Percentiles rank a stretch among this genome's conserved stretches.
Evolutionary conservation across 1,140 invertebrate species (phyloP).

Genomic region (Drosophila biarmipes): DNA sequence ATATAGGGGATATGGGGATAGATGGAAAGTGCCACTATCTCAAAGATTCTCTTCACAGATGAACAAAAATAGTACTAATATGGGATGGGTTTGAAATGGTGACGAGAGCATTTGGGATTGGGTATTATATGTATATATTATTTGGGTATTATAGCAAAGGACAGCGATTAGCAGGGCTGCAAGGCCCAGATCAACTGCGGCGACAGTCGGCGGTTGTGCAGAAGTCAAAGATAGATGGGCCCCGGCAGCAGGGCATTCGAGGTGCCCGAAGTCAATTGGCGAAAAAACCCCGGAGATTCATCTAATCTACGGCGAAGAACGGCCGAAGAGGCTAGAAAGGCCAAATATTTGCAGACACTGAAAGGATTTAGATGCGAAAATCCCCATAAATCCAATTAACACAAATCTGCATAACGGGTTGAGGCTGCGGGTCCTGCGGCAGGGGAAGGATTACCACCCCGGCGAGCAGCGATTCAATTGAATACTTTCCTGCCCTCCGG

Average conservation of each 20-base stretch:
- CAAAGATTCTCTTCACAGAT: too few species aligned
- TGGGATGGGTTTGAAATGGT: too few species aligned
- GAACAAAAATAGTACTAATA: too few species aligned
- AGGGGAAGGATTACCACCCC: constrained; percentile 32
- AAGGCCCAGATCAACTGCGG: constrained; percentile 4
- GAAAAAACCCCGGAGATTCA: constrained; percentile 67
- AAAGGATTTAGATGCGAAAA: constrained; percentile 80
- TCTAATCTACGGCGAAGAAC: constrained; percentile 66
- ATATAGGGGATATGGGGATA: too few species aligned
- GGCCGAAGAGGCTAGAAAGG: constrained; percentile 43
- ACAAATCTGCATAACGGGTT: constrained; percentile 79
- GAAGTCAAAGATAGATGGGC: constrained; percentile 28
- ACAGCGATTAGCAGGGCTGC: background rate
- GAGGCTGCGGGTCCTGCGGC: constrained; percentile 10
- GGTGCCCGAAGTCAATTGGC: constrained; percentile 66
- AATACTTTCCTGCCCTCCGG: constrained; percentile 5
- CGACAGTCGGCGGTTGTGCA: constrained; percentile 11
- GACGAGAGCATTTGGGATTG: too few species aligned
- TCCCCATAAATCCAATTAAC: constrained; percentile 83
- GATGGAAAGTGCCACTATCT: too few species aligned
- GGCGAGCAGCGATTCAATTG: constrained; percentile 56
- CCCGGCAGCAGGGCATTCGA: background rate
- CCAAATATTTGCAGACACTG: constrained; percentile 84
- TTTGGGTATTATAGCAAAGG: too few species aligned
- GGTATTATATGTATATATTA: too few species aligned